A percentile compares a stretch with the other conserved stretches of the same genome.
Conservation (phyloP, 2,888 invertebrate species). For the Volucella bombylans region DNA sequence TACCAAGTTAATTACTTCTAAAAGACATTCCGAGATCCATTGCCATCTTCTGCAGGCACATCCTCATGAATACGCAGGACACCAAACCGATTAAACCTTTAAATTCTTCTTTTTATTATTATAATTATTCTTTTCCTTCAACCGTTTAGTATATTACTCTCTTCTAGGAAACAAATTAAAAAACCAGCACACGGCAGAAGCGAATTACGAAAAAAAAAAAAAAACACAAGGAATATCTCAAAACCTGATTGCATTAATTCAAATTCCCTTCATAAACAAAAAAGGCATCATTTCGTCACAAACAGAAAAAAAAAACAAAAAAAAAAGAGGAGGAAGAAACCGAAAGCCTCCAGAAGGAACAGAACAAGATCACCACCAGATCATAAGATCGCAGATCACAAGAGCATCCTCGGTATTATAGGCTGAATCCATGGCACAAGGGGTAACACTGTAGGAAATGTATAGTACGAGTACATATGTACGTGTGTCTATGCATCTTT, state of each 20-base stretch:
- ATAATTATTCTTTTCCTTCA: conserved; percentile 36
- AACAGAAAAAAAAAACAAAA: conserved; percentile 28
- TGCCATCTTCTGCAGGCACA: conserved; percentile 11
- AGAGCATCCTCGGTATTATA: conserved; percentile 11
- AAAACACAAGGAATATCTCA: conserved; percentile 1
- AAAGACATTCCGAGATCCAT: conserved; percentile 37
- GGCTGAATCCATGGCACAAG: background rate
- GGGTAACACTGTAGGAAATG: conserved; percentile 27
- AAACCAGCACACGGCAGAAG: conserved; percentile 47
- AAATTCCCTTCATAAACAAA: conserved; percentile 64
- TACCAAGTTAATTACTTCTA: conserved; percentile 40
- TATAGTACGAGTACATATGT: conserved; percentile 41
- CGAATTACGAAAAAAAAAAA: background rate
- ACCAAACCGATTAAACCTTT: background rate
- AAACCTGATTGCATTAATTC: conserved; percentile 68
- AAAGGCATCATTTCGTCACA: conserved; percentile 31
- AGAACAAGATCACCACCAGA: conserved; percentile 54
- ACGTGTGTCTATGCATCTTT: conserved; percentile 61
- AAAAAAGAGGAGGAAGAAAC: background rate
- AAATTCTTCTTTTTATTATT: conserved; percentile 25
- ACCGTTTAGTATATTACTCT: conserved; percentile 9
- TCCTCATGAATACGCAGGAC: conserved; percentile 14
- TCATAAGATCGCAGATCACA: conserved; percentile 16
- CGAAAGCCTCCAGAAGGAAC: conserved; percentile 31
- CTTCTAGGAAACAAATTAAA: conserved; percentile 70